Conservation (phyloP, 2,113 vertebrate genomes). For the Triplophysa dalaica region DNA sequence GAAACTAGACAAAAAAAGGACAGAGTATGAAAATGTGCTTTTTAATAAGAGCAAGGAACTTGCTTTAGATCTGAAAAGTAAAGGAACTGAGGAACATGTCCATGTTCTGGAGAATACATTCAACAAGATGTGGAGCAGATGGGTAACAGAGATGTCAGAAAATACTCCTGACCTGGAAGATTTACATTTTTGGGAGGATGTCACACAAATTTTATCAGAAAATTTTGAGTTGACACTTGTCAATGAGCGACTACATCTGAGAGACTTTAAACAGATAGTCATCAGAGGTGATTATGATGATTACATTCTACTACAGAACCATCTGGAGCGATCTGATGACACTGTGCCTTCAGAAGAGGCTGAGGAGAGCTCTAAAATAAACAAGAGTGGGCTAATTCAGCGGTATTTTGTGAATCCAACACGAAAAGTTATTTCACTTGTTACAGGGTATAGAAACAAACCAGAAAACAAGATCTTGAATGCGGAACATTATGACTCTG, state of each 20-base stretch:
- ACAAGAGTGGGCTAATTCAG: fast-evolving
- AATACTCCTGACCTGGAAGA: not conserved
- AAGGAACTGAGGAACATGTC: not conserved
- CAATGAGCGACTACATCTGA: not conserved
- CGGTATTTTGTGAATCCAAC: not conserved
- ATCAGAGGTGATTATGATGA: not conserved
- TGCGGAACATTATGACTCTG: not conserved
- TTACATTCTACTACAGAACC: not conserved
- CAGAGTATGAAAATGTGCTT: not conserved
- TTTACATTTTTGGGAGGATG: not conserved
- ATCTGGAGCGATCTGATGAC: not conserved
- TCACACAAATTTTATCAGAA: not conserved
- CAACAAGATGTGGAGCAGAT: conserved; percentile 41
- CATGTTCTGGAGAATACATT: not conserved
- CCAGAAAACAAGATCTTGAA: not conserved
- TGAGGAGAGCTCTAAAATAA: not conserved
- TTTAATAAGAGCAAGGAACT: not conserved
- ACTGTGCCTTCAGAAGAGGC: not conserved
- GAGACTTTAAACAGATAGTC: not conserved
- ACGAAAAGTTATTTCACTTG: not conserved
- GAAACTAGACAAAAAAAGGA: not conserved
- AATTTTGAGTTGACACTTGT: not conserved
- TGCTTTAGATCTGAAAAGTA: not conserved
- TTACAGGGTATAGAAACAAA: not conserved
- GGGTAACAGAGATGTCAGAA: not conserved